These are phyloP conservation scores for Riptortus pedestris DNA, from an alignment of 1,140 invertebrate genomes.

Conservation along the genomic window DNA sequence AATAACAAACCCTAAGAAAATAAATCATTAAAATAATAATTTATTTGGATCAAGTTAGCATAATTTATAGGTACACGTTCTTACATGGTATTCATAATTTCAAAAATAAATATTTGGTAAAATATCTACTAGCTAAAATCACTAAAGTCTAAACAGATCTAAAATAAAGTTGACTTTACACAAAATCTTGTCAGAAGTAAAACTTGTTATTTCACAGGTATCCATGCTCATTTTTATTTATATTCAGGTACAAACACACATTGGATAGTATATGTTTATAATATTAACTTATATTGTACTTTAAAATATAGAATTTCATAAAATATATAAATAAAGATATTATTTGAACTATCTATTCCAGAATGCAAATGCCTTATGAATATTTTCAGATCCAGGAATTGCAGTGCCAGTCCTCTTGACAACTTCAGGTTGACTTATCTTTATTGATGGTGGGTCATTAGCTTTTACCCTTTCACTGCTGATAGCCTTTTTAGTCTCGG, in stretches of 20 bases:
- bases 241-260: conserved; percentile 14
- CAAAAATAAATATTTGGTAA: no score
- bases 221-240: no score
- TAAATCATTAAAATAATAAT: no score
- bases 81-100: no score
- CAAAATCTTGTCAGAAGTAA: no score
- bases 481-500: background rate
- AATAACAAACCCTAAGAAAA: no score
- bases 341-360: conserved; percentile 28
- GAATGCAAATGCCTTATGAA: conserved; percentile 31
- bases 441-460: background rate
- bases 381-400: conserved; percentile 26
- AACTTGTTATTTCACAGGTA: no score
- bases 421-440: background rate
- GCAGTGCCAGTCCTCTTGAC: background rate
- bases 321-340: background rate
- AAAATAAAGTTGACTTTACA: no score
- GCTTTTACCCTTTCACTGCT: background rate
- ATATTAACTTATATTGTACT: background rate
- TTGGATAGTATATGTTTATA: background rate
- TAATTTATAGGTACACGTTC: no score
- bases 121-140: no score
- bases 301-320: background rate
- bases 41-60: no score
- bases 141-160: no score